Evolutionary conservation across 2,797 vertebrate genomes (phyloP), one percentile per base, ranked within the genome.

Genomic region (Danio tinwini): DNA sequence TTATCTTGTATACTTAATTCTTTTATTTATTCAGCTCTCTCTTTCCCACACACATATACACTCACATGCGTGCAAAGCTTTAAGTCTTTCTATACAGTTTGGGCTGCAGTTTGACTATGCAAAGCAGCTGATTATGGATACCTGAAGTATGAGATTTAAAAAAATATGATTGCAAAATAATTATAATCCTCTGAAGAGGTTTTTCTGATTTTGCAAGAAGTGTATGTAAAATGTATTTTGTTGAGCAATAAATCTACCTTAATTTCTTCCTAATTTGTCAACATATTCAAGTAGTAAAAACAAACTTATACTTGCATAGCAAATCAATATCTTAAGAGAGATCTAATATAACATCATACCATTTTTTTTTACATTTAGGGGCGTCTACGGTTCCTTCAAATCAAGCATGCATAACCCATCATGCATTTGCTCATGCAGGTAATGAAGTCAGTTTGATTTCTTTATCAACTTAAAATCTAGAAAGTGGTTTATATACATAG

Each of bases 1-100:
- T 77, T 84, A 78, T 52, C 40, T 59, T 17, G 44, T n/a, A 56
- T 71, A 6, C 40, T 56, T 14, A 56, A 71, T 50, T 71, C 52
- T 7, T 14, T 56, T n/a, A 44, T n/a, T 44, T 29, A 37, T 1
- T 37, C 39, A n/a, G n/a, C n/a, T 29, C 29, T 29, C 29, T 29
- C 29, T 29, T 29, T 29, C 29, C 4, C 14, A 6, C 14, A 1
- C 21, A 50, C 44, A 49, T 10, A 37, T 59, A 40, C 14, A 45
- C n/a, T 10, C 29, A 29, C 3, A 29, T 29, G 29, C 29, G 29
- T 29, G 3, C 29, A 29, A 29, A 29, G 21, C 58, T 61, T 9
- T 40, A 61, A 7, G 14, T 61, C 7, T 61, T 40, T 62, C 8
- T 39, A 37, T 40, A 40, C 13, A 58, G 7, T 40, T 16, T 40